Evolutionary conservation across 2,888 invertebrate species (phyloP).

Genomic region (Mystacides longicornis): DNA sequence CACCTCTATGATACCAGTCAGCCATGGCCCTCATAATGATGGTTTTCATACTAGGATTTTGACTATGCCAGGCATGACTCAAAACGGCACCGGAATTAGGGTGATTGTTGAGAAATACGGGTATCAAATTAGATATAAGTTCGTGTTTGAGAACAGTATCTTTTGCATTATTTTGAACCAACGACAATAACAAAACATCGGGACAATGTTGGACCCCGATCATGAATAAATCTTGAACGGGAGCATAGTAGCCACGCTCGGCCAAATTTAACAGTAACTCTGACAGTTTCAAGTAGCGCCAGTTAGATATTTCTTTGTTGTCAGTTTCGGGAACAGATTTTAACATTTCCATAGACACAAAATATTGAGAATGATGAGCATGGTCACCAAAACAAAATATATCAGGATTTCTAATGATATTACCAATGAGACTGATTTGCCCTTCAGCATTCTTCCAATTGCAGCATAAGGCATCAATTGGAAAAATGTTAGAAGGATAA

Average conservation of each 20-base stretch:
- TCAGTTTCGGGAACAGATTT: conserved; percentile 94
- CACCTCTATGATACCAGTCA: conserved; percentile 90
- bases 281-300: conserved; percentile 88
- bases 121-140: conserved; percentile 78
- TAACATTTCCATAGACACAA: conserved; percentile 79
- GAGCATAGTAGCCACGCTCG: conserved; percentile 76
- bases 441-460: conserved; percentile 92
- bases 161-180: conserved; percentile 81
- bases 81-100: conserved; percentile 94
- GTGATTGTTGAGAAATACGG: conserved; percentile 90
- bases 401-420: conserved; percentile 84
- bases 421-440: conserved; percentile 80
- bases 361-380: conserved; percentile 71
- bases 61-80: conserved; percentile 92
- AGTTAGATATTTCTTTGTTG: conserved; percentile 86
- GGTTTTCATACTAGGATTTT: conserved; percentile 63
- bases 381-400: conserved; percentile 92
- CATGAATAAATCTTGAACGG: conserved; percentile 84
- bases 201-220: conserved; percentile 90
- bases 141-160: conserved; percentile 76
- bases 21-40: conserved; percentile 96
- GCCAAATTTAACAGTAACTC: conserved; percentile 82
- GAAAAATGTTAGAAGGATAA: conserved; percentile 65
- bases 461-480: conserved; percentile 82
- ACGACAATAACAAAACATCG: conserved; percentile 82